These are phyloP conservation scores for Palloptera scutellata DNA, from an alignment of 2,888 invertebrate species.

Conservation along the genomic window DNA sequence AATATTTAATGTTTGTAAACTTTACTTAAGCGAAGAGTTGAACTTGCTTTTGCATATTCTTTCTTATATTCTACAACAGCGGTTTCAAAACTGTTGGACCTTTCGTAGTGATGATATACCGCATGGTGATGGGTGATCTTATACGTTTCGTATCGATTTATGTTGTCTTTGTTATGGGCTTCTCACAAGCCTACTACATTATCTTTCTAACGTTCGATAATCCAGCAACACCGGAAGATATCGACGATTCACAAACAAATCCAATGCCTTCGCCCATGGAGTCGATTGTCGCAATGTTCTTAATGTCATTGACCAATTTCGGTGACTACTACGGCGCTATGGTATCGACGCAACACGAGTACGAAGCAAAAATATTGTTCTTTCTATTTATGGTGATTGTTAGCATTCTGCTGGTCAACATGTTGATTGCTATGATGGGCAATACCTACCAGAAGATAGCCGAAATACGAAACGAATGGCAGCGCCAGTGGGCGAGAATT, in stretches of 20 bases:
- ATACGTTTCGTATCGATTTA: slow-evolving; percentile 96
- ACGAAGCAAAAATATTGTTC: slow-evolving; percentile 90
- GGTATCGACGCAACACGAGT: slow-evolving; percentile 86
- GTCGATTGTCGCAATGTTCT: slow-evolving; percentile 96
- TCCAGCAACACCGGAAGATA: slow-evolving; percentile 81
- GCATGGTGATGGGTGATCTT: slow-evolving; percentile 97
- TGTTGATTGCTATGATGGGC: slow-evolving; percentile 99
- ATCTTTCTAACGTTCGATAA: slow-evolving; percentile 90
- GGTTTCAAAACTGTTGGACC: slow-evolving; percentile 98
- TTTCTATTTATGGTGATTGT: slow-evolving; percentile 98
- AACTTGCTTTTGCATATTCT: background rate
- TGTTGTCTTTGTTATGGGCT: slow-evolving; percentile 93
- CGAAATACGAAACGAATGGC: slow-evolving; percentile 97
- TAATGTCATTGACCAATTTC: slow-evolving; percentile 97
- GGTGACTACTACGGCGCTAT: slow-evolving; percentile 94
- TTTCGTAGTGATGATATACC: slow-evolving; percentile 99
- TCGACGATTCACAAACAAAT: slow-evolving; percentile 82
- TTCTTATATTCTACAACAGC: slow-evolving; percentile 67
- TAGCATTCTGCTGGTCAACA: slow-evolving; percentile 92
- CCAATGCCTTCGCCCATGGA: slow-evolving; percentile 93
- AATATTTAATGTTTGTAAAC: background rate
- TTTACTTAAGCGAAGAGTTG: background rate
- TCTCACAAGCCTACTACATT: slow-evolving; percentile 95
- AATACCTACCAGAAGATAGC: slow-evolving; percentile 98
- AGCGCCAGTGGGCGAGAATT: slow-evolving; percentile 96